phyloP scores from a whole-genome alignment of 2,113 vertebrate genomes.

The Silurus asotus region DNA sequence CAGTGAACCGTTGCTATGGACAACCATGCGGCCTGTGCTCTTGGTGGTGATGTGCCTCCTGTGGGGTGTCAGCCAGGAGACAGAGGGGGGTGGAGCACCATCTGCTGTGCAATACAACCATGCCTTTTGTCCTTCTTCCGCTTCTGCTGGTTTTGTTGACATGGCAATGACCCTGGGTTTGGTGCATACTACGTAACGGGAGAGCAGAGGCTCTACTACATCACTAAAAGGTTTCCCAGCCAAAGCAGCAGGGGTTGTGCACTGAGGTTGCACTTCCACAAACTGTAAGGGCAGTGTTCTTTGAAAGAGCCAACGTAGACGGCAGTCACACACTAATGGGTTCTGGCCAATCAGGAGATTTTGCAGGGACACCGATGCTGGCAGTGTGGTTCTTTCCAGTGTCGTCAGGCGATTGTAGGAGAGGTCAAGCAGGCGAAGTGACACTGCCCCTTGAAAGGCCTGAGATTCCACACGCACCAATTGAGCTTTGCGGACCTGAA shows the following conservation, averaged over 20 bases:
- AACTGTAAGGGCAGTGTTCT: conserved; percentile 87
- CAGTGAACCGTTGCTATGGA: conserved; percentile 89
- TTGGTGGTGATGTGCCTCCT: conserved; percentile 90
- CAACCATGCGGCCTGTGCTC: conserved; percentile 90
- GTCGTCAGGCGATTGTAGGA: conserved; percentile 89
- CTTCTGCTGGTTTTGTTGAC: conserved; percentile 85
- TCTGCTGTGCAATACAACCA: conserved; percentile 89
- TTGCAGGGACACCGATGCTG: conserved; percentile 85
- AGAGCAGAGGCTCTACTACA: conserved; percentile 85
- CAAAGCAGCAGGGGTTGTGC: conserved; percentile 83
- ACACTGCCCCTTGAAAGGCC: conserved; percentile 86
- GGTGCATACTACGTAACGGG: conserved; percentile 92
- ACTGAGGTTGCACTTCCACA: conserved; percentile 86
- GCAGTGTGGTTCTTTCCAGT: conserved; percentile 86
- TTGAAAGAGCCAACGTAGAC: conserved; percentile 92
- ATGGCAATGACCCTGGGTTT: conserved; percentile 88
- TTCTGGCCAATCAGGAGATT: conserved; percentile 90
- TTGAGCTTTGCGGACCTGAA: conserved; percentile 86
- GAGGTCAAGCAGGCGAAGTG: conserved; percentile 90
- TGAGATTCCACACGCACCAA: conserved; percentile 84
- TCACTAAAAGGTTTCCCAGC: conserved; percentile 90
- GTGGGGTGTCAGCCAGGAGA: conserved; percentile 92
- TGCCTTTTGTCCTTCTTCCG: conserved; percentile 91
- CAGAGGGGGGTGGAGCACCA: conserved; percentile 85
- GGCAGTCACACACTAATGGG: conserved; percentile 93